Percentiles rank a stretch among this genome's conserved stretches.
Conservation (phyloP, 1,140 invertebrate genomes). For the Lasioglossum albipes region DNA sequence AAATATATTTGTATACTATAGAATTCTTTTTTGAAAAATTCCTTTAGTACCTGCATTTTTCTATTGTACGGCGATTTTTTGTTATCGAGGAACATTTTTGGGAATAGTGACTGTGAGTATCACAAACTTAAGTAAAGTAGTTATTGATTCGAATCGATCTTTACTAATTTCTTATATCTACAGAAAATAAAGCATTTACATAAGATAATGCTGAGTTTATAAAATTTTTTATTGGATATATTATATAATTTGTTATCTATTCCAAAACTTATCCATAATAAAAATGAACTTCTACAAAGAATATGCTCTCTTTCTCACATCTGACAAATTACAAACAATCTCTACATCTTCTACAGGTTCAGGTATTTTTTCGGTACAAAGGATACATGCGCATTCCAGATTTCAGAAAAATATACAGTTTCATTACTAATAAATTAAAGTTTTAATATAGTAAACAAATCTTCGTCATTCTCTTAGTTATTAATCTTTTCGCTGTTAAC, state of each 20-base stretch:
- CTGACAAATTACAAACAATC: neutral
- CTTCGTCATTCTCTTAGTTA: neutral
- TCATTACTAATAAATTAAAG: neutral
- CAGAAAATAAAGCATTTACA: slow-evolving; percentile 35
- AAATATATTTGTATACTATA: slow-evolving; percentile 37
- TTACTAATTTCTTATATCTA: slow-evolving; percentile 37
- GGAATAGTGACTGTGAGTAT: neutral
- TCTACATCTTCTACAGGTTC: neutral
- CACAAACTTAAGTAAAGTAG: neutral
- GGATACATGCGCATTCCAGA: neutral
- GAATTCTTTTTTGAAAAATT: neutral
- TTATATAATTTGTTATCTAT: slow-evolving; percentile 17
- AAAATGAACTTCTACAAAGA: slow-evolving; percentile 23
- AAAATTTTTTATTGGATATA: slow-evolving; percentile 30
- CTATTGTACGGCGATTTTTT: neutral
- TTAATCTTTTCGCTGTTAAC: neutral
- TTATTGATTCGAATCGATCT: slow-evolving; percentile 15
- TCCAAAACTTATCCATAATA: slow-evolving; percentile 26
- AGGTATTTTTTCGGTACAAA: slow-evolving; percentile 1
- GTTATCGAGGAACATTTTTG: neutral
- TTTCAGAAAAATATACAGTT: slow-evolving; percentile 8
- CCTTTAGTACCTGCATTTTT: neutral
- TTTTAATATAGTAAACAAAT: slow-evolving; percentile 24
- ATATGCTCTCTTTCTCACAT: neutral
- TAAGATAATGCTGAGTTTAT: slow-evolving; percentile 35